Base-by-base conservation (phyloP, 1,140 invertebrate genomes). In the Pseudobourletiella spinata region DNA sequence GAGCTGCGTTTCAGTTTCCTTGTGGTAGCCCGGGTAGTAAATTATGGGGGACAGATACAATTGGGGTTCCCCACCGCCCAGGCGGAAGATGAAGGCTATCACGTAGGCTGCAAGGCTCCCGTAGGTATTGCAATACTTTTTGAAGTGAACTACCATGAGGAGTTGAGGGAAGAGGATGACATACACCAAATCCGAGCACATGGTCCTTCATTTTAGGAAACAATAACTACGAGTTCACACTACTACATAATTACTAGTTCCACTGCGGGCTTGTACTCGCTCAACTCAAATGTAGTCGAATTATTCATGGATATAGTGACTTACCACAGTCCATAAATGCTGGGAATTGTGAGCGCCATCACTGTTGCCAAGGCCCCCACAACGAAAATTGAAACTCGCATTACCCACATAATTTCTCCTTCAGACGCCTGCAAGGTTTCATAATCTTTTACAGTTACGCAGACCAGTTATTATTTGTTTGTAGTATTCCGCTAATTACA, bases 101-200 rank as follows among this genome's bases (percentile, higher is more conserved):
- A 83, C 72, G 71, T 85, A 87, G 24, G 80, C 81, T 3, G 78
- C 75, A 2, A 89, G 74, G 22, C 86, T 88, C 3, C 88, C 88
- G 69, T 90, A 91, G 0, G 86, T 86, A 73, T 91, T 89, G 64
- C 82, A 82, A 61, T 80, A 73, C 30, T 79, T 73, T 15, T 79
- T 77, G 76, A 84, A 84, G 73, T 89, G 85, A 15, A 90, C 79
- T 16, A 89, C 84, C 46, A 83, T 82, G n/a, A 88, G 74, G 1
- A 91, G 77, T 78, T 90, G 88, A 0, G 88, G 88, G 71, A 91
- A 90, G 14, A 91, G 76, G 52, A 90, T 83, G 26, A 89, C 86
- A 74, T 88, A 91, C 29, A 87, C 85, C 32, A 89, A 74, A 74
- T 90, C 88, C 11, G 86, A 84, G 70, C 84, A 87, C 57, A 90